A percentile compares a stretch with the other conserved stretches of the same genome.
Evolutionary conservation across 2,797 vertebrate species (phyloP).

Genomic region (Sciaenops ocellatus): DNA sequence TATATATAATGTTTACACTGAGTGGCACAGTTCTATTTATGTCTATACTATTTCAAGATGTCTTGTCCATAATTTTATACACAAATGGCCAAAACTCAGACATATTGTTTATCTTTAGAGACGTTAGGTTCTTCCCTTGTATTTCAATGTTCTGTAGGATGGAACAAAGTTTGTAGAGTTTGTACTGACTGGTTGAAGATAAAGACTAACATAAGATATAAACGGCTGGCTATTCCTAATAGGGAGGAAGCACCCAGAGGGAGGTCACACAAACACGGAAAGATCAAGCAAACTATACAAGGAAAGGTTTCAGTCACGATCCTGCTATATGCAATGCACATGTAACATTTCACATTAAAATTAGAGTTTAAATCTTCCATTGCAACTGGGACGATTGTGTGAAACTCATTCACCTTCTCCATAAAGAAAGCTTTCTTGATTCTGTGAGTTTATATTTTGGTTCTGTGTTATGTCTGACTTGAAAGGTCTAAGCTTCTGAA

Average conservation of each 20-base stretch:
- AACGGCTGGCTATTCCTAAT: not conserved
- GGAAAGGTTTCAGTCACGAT: not conserved
- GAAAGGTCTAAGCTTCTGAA: not conserved
- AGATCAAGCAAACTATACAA: not conserved
- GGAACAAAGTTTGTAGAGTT: conserved; percentile 3
- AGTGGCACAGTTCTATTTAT: not conserved
- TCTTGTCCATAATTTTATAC: not conserved
- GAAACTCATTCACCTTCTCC: no score
- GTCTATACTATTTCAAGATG: not conserved
- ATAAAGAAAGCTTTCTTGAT: not conserved
- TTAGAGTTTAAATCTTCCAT: not conserved
- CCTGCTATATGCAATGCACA: not conserved
- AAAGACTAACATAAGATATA: conserved; percentile 1
- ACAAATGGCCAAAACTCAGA: not conserved
- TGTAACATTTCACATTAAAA: not conserved
- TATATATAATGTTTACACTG: not conserved
- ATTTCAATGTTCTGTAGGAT: not conserved
- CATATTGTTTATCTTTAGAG: not conserved
- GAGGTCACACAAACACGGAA: not conserved
- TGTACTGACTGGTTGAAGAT: not conserved
- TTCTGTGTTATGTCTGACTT: not conserved
- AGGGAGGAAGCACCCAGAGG: not conserved
- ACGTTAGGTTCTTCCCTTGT: not conserved
- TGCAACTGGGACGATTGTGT: not conserved
- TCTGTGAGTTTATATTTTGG: not conserved